Evolutionary conservation across 2,888 invertebrate species (phyloP).

Genomic region (Drosophila pegasa): DNA sequence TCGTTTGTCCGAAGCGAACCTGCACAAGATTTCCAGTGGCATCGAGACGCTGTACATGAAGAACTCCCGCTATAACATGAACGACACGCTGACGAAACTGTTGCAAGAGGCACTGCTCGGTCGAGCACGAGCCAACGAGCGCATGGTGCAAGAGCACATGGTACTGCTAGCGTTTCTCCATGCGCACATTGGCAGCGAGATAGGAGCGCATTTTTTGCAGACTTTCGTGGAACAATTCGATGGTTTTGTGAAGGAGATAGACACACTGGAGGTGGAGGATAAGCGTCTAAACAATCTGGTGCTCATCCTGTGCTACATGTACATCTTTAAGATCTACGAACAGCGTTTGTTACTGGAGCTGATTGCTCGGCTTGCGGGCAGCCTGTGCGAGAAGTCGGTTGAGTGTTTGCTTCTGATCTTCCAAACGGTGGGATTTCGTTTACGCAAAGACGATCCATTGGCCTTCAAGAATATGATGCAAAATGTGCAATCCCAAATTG

Average conservation of each 20-base stretch:
- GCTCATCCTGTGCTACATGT: conserved; percentile 91
- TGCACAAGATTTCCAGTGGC: conserved; percentile 92
- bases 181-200: conserved; percentile 95
- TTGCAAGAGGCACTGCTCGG: conserved; percentile 90
- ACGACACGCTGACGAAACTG: conserved; percentile 89
- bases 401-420: conserved; percentile 93
- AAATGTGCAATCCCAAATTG: conserved; percentile 88
- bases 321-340: conserved; percentile 95
- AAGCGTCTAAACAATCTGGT: conserved; percentile 94
- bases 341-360: conserved; percentile 92
- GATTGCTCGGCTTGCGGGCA: conserved; percentile 88
- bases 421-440: conserved; percentile 91
- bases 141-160: conserved; percentile 93
- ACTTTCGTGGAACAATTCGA: conserved; percentile 89
- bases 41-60: conserved; percentile 92
- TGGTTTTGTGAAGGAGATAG: conserved; percentile 85
- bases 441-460: conserved; percentile 94
- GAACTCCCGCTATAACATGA: conserved; percentile 93
- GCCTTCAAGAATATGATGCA: conserved; percentile 91
- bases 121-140: conserved; percentile 88
- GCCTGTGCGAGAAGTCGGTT: conserved; percentile 90
- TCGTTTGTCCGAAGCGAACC: conserved; percentile 93
- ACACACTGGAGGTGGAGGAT: conserved; percentile 87
- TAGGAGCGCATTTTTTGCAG: conserved; percentile 95
- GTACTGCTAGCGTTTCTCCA: conserved; percentile 93